Base-by-base conservation (phyloP, 1,140 invertebrate genomes). In the Meteorus sp. region DNA sequence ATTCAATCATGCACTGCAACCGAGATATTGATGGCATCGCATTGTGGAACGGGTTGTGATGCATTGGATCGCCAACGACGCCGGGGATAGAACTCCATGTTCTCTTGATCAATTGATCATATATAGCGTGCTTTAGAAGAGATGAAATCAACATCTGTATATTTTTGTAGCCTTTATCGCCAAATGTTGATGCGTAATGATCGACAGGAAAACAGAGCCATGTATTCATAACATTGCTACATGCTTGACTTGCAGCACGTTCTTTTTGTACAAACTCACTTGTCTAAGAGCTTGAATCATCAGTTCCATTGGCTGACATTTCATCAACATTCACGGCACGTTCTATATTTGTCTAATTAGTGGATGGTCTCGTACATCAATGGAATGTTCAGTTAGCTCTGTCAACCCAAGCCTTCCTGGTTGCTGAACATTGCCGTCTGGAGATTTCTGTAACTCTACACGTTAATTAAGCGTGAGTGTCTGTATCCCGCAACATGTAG, bases 131-230 rank as follows among this genome's bases (percentile, higher is more conserved):
- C 56, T 87, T 85, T 15, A 91, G 81, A 13, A 95, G 80, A 15
- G 89, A 89, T 4, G 92, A 94, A 17, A 95, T 82, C 66, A 95
- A 78, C 92, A 95, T 95, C 75, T 95, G 93, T 76, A 92, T 88
- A 76, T 95, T 95, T 67, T 93, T 86, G 65, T 92, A 93, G 0
- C 92, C 92, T 67, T 87, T 84, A 76, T 95, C 93, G 7, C 92
- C 92, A 72, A 92, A 94, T 0, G 90, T 92, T 15, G 89, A 90
- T 4, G 88, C 89, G 76, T 92, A 94, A 79, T 94, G 91, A 74
- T 94, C 91, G 15, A 92, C 88, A 2, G 85, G 86, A 33, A 88
- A 89, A 77, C 91, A 93, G 55, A 91, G 80, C 69, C 88, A 85
- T 1, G 85, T 88, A 68, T 84, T 84, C 23, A 85, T 75, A 52